Conservation (phyloP, 2,797 vertebrate species). For the Xenopus petersii region DNA sequence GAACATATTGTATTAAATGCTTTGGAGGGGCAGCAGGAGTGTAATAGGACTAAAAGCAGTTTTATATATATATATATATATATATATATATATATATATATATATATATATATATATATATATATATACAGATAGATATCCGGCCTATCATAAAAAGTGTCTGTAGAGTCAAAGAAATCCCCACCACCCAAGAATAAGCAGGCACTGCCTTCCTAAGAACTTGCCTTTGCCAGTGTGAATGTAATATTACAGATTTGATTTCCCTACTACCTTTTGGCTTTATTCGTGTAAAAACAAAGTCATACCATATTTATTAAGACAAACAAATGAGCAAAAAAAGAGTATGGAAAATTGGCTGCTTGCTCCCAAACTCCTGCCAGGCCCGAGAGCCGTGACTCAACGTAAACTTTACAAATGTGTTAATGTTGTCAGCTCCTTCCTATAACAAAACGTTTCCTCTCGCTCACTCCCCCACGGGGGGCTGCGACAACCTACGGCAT, state of each 20-base stretch:
- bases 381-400: constrained; percentile 46
- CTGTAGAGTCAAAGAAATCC: too few species aligned
- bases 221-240: background rate
- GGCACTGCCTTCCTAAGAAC: background rate
- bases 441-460: constrained; percentile 58
- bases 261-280: background rate
- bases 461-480: constrained; percentile 52
- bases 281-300: background rate
- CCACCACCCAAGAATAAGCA: too few species aligned
- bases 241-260: background rate
- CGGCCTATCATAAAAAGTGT: too few species aligned
- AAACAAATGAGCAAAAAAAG: constrained; percentile 1
- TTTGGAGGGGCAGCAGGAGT: too few species aligned
- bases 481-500: constrained; percentile 57
- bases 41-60: too few species aligned
- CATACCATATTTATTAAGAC: constrained; percentile 3
- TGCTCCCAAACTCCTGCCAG: constrained; percentile 42
- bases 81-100: too few species aligned
- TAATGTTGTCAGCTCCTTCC: constrained; percentile 52
- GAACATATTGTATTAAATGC: too few species aligned
- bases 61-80: too few species aligned
- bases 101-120: too few species aligned
- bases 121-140: too few species aligned
- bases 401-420: constrained; percentile 47
- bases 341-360: constrained; percentile 48